Conservation (phyloP, 2,113 vertebrate genomes). For the Chroicocephalus ridibundus region DNA sequence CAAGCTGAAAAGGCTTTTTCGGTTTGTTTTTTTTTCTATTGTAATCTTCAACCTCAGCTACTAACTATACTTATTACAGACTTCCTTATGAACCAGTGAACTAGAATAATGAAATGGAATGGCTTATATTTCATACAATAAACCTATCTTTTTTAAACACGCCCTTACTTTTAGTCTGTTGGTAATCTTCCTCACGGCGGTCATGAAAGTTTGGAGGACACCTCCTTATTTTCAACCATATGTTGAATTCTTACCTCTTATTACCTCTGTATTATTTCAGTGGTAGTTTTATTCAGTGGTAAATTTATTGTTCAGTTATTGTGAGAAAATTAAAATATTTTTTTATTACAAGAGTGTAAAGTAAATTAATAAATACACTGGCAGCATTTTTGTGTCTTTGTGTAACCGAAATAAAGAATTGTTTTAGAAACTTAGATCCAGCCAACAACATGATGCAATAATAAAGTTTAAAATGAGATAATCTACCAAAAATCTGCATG, state of each 20-base stretch:
- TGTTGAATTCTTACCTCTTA: neutral
- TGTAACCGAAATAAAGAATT: neutral
- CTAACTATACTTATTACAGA: neutral
- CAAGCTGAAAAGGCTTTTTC: neutral
- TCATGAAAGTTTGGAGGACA: neutral
- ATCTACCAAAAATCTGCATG: neutral
- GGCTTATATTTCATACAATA: neutral
- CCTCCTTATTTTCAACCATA: neutral
- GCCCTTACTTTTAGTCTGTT: neutral
- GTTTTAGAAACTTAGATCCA: neutral
- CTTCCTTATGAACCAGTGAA: neutral
- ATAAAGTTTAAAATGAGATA: neutral
- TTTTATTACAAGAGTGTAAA: neutral
- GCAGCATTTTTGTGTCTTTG: neutral
- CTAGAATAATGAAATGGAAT: neutral
- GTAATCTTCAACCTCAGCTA: neutral
- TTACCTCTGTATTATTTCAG: neutral
- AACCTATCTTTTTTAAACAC: neutral
- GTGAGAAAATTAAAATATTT: neutral
- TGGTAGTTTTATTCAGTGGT: neutral
- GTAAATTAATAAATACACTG: neutral
- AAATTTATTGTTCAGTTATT: neutral
- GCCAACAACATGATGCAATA: neutral
- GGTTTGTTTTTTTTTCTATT: neutral
- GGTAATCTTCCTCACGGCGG: neutral